These are phyloP conservation scores for Dysmachus trigonus DNA, from an alignment of 2,888 invertebrate genomes.

Conservation along the genomic window DNA sequence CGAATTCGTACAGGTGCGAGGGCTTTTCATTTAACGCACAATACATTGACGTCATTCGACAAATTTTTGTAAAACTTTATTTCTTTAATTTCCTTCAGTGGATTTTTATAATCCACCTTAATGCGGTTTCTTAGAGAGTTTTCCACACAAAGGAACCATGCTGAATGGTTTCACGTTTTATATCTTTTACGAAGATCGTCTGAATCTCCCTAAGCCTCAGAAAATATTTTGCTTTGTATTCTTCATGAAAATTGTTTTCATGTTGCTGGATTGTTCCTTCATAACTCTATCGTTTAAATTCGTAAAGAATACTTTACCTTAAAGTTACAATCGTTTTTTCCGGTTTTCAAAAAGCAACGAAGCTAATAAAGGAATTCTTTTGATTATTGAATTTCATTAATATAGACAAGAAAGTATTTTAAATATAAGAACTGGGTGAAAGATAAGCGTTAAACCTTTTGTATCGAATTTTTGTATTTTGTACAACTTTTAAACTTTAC, in stretches of 20 bases:
- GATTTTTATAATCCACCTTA: not conserved
- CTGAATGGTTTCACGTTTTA: not conserved
- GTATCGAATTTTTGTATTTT: too few species aligned
- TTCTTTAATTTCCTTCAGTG: not conserved
- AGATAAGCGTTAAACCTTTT: too few species aligned
- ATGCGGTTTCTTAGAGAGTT: not conserved
- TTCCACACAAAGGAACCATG: not conserved
- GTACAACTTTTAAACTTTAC: too few species aligned
- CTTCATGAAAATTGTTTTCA: not conserved
- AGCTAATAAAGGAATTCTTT: too few species aligned
- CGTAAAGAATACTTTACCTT: not conserved
- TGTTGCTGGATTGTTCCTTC: not conserved
- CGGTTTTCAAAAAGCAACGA: not conserved
- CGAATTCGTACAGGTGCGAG: not conserved
- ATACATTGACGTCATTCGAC: not conserved
- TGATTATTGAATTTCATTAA: too few species aligned
- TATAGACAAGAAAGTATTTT: too few species aligned
- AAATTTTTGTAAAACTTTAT: not conserved
- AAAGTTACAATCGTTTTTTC: not conserved
- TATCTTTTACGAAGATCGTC: not conserved
- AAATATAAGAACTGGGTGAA: too few species aligned
- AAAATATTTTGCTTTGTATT: not conserved
- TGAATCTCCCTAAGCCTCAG: not conserved
- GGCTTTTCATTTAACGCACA: not conserved
- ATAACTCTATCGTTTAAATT: not conserved